Evolutionary conservation across 2,888 invertebrate species (phyloP).

Genomic region (Allophyes oxyacanthae): DNA sequence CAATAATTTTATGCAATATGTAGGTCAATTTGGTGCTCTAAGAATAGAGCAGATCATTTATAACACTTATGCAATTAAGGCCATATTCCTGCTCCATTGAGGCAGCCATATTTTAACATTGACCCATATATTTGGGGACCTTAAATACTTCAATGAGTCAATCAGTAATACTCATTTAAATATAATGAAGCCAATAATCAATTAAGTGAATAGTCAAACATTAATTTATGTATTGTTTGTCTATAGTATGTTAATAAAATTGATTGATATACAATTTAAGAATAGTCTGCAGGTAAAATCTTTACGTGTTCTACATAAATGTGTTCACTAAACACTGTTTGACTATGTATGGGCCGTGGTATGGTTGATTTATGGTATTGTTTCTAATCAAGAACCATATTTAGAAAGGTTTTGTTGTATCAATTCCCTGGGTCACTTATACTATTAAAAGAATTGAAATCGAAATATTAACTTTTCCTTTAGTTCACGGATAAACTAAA

Average conservation of each 20-base stretch:
- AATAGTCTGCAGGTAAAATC: too few relatives aligned
- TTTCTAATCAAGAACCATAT: too few relatives aligned
- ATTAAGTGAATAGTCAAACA: slow-evolving; percentile 24
- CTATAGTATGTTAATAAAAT: not conserved
- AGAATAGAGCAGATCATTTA: slow-evolving; percentile 15
- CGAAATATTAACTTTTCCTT: too few relatives aligned
- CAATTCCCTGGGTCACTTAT: too few relatives aligned
- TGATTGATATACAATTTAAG: not conserved
- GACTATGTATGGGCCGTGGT: too few relatives aligned
- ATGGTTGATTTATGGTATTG: too few relatives aligned
- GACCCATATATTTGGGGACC: slow-evolving; percentile 57
- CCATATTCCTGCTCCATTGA: slow-evolving; percentile 8
- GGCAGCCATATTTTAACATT: slow-evolving; percentile 45
- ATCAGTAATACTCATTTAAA: slow-evolving; percentile 55
- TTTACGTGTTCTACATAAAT: too few relatives aligned
- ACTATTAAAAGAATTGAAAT: too few relatives aligned
- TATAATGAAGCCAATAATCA: slow-evolving; percentile 29
- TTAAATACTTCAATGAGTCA: slow-evolving; percentile 51
- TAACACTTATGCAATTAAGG: slow-evolving; percentile 21
- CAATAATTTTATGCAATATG: slow-evolving; percentile 7
- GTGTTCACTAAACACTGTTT: too few relatives aligned
- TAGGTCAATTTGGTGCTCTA: slow-evolving; percentile 25
- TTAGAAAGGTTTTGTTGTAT: too few relatives aligned
- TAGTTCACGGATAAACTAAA: too few relatives aligned
- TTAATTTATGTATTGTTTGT: slow-evolving; percentile 4